Base-by-base conservation (phyloP, 2,888 invertebrate genomes). In the Linnaemya tessellans region DNA sequence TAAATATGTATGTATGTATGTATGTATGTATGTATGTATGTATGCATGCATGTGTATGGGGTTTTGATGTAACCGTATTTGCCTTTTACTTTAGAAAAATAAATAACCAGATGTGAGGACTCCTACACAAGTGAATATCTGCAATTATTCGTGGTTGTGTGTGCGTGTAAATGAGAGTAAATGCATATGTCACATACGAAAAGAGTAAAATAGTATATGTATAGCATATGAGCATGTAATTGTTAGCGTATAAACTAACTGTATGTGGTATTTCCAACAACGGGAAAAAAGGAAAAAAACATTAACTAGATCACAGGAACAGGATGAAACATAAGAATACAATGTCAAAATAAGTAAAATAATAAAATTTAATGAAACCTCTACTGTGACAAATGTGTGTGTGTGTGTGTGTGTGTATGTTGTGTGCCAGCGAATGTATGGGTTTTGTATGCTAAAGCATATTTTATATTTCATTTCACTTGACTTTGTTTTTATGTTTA, bases 61-160 rank as follows among this genome's bases (percentile, higher is more conserved):
- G 10, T 13, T 11, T 41, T 25, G 30, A 43, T 43, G 4, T 46
- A 46, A 10, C 30, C 5, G 30, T 30, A 30, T 46, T 46, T 70
- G 87, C 87, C 88, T 86, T 30, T 90, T 90, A 88, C 88, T 90
- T 90, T 88, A 84, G 58, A 86, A 88, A 88, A 87, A 88, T 89
- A 80, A 80, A 80, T 80, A 79, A 35, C 62, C 60, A 79, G 62
- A 58, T 49, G 49, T 56, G 51, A 64, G 4, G 9, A 62, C 35
- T 20, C 13, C n/a, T 30, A 73, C 73, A 60, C 18, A 22, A 20
- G 65, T 58, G 60, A 38, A 68, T 35, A 78, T 13, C 46, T 68
- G 35, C 8, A 43, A 68, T 49, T 49, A 54, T 64, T 11, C 51
- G 35, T 62, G 18, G 2, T 3, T 51, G 51, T 65, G 41, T 15